Conservation (phyloP, 2,797 vertebrate species). For the Pseudochirops corinnae region DNA sequence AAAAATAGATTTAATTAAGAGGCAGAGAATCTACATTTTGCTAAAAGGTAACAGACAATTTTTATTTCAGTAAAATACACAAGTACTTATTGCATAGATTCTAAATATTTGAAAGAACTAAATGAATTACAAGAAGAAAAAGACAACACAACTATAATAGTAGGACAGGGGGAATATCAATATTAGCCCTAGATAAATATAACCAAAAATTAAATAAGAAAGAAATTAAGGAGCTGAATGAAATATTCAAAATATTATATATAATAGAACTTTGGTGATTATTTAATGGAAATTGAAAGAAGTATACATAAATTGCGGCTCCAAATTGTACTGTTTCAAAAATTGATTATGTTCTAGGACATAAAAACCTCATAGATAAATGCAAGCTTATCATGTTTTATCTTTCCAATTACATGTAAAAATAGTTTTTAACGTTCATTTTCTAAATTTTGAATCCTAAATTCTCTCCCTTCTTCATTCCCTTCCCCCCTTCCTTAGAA, state of each 20-base stretch:
- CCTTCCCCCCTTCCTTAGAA: not conserved
- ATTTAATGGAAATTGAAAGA: not conserved
- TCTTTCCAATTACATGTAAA: not conserved
- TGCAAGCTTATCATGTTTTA: not conserved
- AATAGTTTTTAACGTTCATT: not conserved
- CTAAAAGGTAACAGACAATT: no score
- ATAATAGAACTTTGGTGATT: not conserved
- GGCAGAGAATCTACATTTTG: no score
- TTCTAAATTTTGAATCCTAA: not conserved
- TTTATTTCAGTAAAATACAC: no score
- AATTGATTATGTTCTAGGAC: not conserved
- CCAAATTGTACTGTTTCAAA: not conserved
- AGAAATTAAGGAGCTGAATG: not conserved
- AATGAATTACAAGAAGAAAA: no score
- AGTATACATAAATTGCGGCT: not conserved
- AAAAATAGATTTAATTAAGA: no score
- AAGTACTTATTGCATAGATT: no score
- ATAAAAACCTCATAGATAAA: not conserved
- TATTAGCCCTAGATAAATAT: not conserved
- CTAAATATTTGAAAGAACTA: no score
- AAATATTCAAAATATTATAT: not conserved
- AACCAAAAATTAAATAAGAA: not conserved
- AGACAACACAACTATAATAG: not conserved
- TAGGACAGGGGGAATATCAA: not conserved
- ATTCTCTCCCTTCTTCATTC: not conserved